phyloP scores from a whole-genome alignment of 2,797 vertebrate genomes.

The Muscicapa comitata region DNA sequence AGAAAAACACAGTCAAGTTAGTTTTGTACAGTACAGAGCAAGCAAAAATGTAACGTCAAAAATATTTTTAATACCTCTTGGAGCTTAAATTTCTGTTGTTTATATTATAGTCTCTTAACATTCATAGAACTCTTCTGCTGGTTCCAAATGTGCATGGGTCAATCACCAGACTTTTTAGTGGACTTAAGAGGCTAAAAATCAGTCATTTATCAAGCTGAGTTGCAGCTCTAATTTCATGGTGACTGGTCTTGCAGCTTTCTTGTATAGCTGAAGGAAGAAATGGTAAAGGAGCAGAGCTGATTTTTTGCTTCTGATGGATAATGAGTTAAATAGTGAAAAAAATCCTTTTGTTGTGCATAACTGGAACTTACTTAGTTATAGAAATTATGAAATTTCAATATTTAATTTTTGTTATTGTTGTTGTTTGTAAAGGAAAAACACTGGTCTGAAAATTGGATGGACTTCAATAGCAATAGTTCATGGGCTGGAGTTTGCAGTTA shows the following conservation, averaged over 20 bases:
- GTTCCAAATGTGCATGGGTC: background rate
- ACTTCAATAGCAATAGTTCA: background rate
- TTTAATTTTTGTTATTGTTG: background rate
- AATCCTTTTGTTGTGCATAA: background rate
- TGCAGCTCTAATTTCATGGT: background rate
- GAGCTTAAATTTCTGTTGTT: background rate
- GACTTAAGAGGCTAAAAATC: background rate
- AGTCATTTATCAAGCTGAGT: background rate
- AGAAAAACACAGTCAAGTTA: background rate
- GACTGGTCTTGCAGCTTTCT: background rate
- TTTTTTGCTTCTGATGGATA: background rate
- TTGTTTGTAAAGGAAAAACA: background rate
- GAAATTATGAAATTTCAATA: rapidly evolving
- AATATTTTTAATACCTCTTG: background rate
- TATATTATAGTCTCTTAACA: background rate
- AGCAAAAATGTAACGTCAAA: background rate
- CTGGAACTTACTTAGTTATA: background rate
- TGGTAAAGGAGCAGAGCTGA: background rate
- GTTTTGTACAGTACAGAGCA: background rate
- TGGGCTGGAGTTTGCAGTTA: background rate
- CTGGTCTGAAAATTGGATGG: background rate
- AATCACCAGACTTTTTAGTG: background rate
- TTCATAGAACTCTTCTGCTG: background rate
- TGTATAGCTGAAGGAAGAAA: background rate
- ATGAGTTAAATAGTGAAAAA: background rate